Evolutionary conservation across 2,888 invertebrate genomes (phyloP).

Genomic region (Lasioglossum leucozonium): DNA sequence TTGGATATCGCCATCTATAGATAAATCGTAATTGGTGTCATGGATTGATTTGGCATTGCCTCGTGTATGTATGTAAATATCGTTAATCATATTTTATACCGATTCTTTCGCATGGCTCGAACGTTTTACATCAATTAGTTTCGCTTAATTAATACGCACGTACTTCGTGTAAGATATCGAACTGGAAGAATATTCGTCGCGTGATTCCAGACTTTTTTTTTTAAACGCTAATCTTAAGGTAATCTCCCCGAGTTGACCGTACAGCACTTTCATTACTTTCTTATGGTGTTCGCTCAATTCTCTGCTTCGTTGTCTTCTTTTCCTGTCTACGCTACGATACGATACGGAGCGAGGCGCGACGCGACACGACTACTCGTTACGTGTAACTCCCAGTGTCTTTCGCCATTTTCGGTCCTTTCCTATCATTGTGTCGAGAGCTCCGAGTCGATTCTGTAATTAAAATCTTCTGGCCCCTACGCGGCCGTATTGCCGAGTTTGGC

Average conservation of each 20-base stretch:
- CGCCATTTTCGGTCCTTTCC: neutral
- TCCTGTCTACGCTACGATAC: neutral
- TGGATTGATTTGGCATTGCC: slow-evolving; percentile 54
- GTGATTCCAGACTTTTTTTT: too few species aligned
- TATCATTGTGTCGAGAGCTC: slow-evolving; percentile 31
- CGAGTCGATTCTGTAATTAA: slow-evolving; percentile 80
- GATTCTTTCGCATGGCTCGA: neutral
- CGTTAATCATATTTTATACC: neutral
- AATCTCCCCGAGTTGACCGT: neutral
- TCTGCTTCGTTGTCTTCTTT: slow-evolving; percentile 60
- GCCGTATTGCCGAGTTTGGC: slow-evolving; percentile 74
- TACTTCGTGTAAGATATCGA: neutral
- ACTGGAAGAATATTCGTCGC: neutral
- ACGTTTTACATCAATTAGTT: neutral
- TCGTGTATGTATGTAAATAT: slow-evolving; percentile 64
- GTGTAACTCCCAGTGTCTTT: neutral
- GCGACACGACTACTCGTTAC: neutral
- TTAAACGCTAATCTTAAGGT: too few species aligned
- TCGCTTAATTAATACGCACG: neutral
- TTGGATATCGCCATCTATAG: slow-evolving; percentile 57
- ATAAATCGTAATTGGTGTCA: slow-evolving; percentile 73
- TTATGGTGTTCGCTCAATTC: neutral
- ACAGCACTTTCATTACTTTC: slow-evolving; percentile 1
- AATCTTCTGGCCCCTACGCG: slow-evolving; percentile 77
- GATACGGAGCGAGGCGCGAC: neutral